These are phyloP conservation scores for Conus ventricosus DNA, from an alignment of 1,140 invertebrate species.

Conservation along the genomic window DNA sequence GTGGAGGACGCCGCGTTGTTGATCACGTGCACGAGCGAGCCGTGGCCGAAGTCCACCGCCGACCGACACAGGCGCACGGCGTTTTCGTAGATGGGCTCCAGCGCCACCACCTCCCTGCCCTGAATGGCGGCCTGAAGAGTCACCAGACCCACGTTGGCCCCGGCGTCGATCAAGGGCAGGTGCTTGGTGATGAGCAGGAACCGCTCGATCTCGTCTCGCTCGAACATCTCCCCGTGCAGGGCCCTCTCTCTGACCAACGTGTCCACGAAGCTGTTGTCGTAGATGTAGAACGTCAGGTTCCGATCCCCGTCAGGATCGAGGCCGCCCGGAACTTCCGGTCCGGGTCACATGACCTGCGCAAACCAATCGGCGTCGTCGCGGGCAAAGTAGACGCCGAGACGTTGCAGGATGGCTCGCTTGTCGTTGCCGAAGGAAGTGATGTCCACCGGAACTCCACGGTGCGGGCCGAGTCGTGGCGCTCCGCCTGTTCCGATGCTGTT, in stretches of 20 bases:
- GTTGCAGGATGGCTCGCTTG: background rate
- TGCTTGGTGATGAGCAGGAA: background rate
- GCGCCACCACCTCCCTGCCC: slow-evolving; percentile 38
- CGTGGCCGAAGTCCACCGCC: slow-evolving; percentile 19
- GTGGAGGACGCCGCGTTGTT: slow-evolving; percentile 12
- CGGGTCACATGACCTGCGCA: background rate
- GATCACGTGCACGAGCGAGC: slow-evolving; percentile 8
- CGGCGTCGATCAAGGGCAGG: slow-evolving; percentile 44
- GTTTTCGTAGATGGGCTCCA: slow-evolving; percentile 45
- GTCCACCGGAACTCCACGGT: background rate
- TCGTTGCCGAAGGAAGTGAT: background rate
- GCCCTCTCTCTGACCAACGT: background rate
- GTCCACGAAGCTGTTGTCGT: background rate
- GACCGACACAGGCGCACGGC: slow-evolving; percentile 45
- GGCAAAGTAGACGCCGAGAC: background rate
- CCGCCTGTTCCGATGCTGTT: background rate
- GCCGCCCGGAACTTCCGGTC: background rate
- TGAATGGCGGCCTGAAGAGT: slow-evolving; percentile 42
- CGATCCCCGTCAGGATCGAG: background rate
- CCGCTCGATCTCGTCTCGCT: slow-evolving; percentile 16
- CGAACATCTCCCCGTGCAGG: slow-evolving; percentile 9
- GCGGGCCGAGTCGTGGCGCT: background rate
- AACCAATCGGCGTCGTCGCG: background rate
- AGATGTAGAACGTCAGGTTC: slow-evolving; percentile 5
- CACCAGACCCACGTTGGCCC: slow-evolving; percentile 49